Evolutionary conservation across 1,140 invertebrate species (phyloP), one percentile per base, ranked within the genome.

Genomic region (Drosophila murphyi): DNA sequence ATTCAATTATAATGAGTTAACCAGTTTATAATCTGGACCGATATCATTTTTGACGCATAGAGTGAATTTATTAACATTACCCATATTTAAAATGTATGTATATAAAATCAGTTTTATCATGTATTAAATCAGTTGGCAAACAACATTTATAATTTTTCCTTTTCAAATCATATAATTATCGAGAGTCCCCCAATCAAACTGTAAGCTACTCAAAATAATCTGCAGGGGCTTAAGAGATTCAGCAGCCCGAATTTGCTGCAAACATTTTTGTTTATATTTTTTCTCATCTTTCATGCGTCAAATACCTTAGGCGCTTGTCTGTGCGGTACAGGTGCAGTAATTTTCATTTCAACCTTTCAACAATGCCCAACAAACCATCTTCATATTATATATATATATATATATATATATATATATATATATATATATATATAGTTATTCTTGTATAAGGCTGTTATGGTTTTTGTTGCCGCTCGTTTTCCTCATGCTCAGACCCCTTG

Each of bases 301-400:
- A 29, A 43, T 60, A 69, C 74, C 77, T 80, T 32, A 48, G 73
- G 73, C 74, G 45, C 7, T 59, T 79, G 69, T 79, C 68, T 55
- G 48, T 43, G 57, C 59, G 6, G 35, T 55, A 50, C 72, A 65
- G 77, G 63, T 69, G 77, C 70, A 64, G 77, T 80, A 73, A 80
- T 80, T 80, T 80, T 80, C 76, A 80, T 80, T 79, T 80, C 77
- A 76, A 77, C 77, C 74, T 65, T 80, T 77, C 68, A 77, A 72
- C 77, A 29, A 34, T 56, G 51, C 37, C 37, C 41, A 32, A 56
- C 70, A 65, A 63, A 62, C 63, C 67, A 61, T 55, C 61, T 54
- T 61, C 6, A 72, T 50, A 20, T n/a, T 41, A 39, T 48, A 52
- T 39, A 64, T 7, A 64, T 10, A 39, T 35, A 39, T 34, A 35